These are phyloP conservation scores for Pachymerium ferrugineum DNA, from an alignment of 2,888 invertebrate genomes.

Conservation along the genomic window DNA sequence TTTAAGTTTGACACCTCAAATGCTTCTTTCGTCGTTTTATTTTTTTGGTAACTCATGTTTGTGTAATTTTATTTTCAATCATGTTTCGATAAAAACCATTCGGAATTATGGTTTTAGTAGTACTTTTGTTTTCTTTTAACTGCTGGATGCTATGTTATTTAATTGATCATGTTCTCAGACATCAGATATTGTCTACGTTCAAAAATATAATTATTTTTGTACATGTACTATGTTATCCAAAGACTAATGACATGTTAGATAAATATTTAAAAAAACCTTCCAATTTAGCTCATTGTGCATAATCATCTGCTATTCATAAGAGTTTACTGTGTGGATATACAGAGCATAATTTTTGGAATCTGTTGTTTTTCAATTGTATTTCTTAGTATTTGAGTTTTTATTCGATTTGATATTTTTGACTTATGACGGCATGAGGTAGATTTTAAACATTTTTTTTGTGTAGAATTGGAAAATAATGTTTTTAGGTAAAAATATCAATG, in stretches of 20 bases:
- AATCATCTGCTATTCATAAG: neutral
- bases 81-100: no score
- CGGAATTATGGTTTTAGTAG: no score
- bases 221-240: neutral
- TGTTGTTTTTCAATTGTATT: neutral
- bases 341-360: neutral
- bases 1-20: neutral
- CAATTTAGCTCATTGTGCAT: neutral
- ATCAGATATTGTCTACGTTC: neutral
- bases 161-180: no score
- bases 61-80: neutral
- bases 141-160: no score
- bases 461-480: neutral
- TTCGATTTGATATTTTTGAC: no score
- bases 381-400: neutral
- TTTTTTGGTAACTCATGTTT: neutral
- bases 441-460: neutral
- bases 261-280: neutral
- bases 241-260: neutral
- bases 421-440: no score
- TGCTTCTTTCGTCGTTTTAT: neutral
- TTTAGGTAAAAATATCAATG: neutral
- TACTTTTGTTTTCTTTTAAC: no score
- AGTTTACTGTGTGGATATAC: neutral
- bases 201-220: constrained; percentile 3